Percentiles rank a stretch among this genome's conserved stretches.
phyloP scores from a whole-genome alignment of 2,113 vertebrate species.

The Pristiophorus japonicus region DNA sequence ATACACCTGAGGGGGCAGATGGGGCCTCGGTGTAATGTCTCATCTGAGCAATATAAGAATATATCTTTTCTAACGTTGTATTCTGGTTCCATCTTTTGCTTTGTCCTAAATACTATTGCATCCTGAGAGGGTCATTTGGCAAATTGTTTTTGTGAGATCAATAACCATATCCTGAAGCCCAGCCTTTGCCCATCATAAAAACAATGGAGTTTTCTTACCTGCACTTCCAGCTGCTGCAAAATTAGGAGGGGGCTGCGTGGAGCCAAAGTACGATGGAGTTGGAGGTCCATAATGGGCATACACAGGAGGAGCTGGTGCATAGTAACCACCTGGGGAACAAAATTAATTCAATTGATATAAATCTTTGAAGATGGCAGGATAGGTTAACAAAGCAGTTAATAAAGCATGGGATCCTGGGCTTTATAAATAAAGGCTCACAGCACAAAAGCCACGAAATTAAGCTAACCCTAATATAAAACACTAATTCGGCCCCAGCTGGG shows the following conservation, averaged over 20 bases:
- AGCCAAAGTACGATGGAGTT: not conserved
- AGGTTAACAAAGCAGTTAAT: not conserved
- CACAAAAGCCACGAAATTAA: not conserved
- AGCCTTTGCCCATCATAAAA: not conserved
- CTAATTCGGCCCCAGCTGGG: not conserved
- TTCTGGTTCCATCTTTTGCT: no score
- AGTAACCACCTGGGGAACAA: not conserved
- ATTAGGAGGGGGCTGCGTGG: not conserved
- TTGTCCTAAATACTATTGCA: not conserved
- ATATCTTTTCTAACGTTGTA: not conserved
- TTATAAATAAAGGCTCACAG: not conserved
- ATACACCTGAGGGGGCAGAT: not conserved
- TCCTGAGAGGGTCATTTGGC: not conserved
- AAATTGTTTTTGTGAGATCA: not conserved
- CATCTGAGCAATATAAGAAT: not conserved
- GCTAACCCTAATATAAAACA: not conserved
- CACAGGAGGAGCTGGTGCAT: not conserved
- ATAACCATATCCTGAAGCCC: not conserved
- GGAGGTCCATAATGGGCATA: not conserved
- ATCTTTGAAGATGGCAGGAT: not conserved
- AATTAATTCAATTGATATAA: not conserved
- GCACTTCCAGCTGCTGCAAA: not conserved
- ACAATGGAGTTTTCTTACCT: not conserved
- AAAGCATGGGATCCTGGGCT: not conserved
- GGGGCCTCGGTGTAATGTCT: not conserved